Base-by-base conservation (phyloP, 1,140 invertebrate genomes). In the Prorops nasuta region DNA sequence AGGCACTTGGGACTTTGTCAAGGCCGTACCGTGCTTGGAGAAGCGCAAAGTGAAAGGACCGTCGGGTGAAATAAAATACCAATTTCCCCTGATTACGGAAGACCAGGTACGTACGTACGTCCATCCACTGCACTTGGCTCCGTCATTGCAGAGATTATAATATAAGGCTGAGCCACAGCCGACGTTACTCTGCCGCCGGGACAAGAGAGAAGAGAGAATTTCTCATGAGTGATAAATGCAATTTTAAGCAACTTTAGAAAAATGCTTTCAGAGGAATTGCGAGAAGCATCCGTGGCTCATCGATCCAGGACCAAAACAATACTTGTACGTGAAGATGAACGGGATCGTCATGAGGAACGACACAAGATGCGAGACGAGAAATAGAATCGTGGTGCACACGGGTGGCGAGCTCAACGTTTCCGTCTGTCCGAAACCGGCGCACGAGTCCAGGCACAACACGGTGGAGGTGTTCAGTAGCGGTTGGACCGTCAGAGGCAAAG, bases 401-500 rank as follows among this genome's bases (percentile, higher is more conserved):
- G 86, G 86, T 1, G 80, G 83, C 15, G 69, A 79, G 12, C 63
- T 83, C 8, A 83, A 85, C 17, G 82, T 82, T 10, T 80, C 85
- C n/a, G 84, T 90, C 9, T 91, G 88, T 54, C 88, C 88, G 0
- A 80, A 81, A 51, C 82, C 85, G 10, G 70, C 72, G 1, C 65
- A 77, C n/a, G 78, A 82, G 22, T 76, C 79, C 40, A 75, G 78
- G 18, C 78, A 84, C 47, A 78, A 83, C 40, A 64, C 83, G 18
- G 86, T 89, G 1, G 88, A 92, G 76, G 83, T 92, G 35, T 93
- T 92, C 65, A 92, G 89, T 37, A 86, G 90, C 48, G 90, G 90
- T 18, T 93, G 90, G 90, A 79, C 81, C 51, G 72, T 80, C 21
- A 78, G 76, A 44, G 80, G 81, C 20, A 74, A 76, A 34, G 73